A percentile compares a stretch with the other conserved stretches of the same genome.
phyloP scores from a whole-genome alignment of 1,140 invertebrate species.

The Drosophila paulistorum region DNA sequence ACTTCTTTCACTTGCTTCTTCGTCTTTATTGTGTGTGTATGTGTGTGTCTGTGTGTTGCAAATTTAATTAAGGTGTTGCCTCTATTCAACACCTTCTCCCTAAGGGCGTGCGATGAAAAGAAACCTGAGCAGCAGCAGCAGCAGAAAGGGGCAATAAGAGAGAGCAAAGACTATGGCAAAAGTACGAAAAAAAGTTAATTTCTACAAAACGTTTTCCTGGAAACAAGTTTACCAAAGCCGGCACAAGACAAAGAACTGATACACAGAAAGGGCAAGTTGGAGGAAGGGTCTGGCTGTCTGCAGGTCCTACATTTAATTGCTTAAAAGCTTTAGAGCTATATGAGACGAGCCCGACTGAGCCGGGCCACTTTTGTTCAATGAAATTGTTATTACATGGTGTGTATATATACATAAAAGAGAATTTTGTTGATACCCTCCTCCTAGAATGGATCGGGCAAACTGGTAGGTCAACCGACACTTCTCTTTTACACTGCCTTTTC shows the following conservation, averaged over 20 bases:
- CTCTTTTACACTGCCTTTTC: not conserved
- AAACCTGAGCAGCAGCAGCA: not conserved
- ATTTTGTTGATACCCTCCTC: slow-evolving; percentile 27
- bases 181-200: slow-evolving; percentile 61
- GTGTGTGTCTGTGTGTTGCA: slow-evolving; percentile 51
- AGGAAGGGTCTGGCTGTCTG: slow-evolving; percentile 14
- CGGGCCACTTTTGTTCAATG: slow-evolving; percentile 55
- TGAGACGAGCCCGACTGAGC: slow-evolving; percentile 28
- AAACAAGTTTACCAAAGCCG: slow-evolving; percentile 46
- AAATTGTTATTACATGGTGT: slow-evolving; percentile 59
- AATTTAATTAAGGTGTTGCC: slow-evolving; percentile 79
- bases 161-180: slow-evolving; percentile 13
- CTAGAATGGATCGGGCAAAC: not conserved
- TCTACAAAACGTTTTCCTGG: slow-evolving; percentile 53
- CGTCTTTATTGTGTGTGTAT: not conserved
- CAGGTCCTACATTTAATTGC: slow-evolving; percentile 62
- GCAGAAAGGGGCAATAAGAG: not conserved
- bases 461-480: not conserved
- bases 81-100: slow-evolving; percentile 72
- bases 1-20: not conserved
- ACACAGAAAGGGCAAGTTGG: slow-evolving; percentile 12
- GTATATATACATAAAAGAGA: slow-evolving; percentile 21
- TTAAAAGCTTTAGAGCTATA: slow-evolving; percentile 58
- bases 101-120: slow-evolving; percentile 47
- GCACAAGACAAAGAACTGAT: slow-evolving; percentile 23